Conservation (phyloP, 2,113 vertebrate genomes). For the Mirza zaza region DNA sequence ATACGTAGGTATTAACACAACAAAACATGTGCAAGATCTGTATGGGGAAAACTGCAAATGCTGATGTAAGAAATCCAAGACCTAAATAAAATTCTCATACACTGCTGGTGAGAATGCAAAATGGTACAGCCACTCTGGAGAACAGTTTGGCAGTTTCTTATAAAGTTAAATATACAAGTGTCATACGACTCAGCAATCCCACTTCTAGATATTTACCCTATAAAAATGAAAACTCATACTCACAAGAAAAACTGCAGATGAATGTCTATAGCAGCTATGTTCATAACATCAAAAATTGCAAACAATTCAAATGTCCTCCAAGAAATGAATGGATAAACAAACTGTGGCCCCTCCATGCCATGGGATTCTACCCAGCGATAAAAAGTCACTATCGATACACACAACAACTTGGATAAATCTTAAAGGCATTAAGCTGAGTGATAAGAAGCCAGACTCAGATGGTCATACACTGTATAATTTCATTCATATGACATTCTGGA, state of each 20-base stretch:
- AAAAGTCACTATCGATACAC: background rate
- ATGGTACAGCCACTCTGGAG: background rate
- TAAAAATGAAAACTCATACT: background rate
- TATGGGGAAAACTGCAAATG: background rate
- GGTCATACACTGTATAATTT: background rate
- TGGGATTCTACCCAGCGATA: background rate
- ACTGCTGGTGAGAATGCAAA: background rate
- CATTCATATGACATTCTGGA: background rate
- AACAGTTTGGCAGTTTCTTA: background rate
- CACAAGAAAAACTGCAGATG: background rate
- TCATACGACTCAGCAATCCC: background rate
- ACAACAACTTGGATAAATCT: background rate
- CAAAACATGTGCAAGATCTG: background rate
- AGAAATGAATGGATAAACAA: background rate
- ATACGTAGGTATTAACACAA: background rate
- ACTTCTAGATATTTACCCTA: background rate
- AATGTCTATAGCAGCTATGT: background rate
- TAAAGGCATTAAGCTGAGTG: background rate
- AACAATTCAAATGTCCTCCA: background rate
- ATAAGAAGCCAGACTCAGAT: background rate
- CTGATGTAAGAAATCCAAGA: background rate
- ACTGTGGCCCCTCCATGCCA: too few species aligned
- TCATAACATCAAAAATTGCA: background rate
- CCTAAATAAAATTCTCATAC: background rate
- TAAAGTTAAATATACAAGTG: background rate